Conservation (phyloP, 1,140 invertebrate genomes). For the Dufourea novaeangliae region DNA sequence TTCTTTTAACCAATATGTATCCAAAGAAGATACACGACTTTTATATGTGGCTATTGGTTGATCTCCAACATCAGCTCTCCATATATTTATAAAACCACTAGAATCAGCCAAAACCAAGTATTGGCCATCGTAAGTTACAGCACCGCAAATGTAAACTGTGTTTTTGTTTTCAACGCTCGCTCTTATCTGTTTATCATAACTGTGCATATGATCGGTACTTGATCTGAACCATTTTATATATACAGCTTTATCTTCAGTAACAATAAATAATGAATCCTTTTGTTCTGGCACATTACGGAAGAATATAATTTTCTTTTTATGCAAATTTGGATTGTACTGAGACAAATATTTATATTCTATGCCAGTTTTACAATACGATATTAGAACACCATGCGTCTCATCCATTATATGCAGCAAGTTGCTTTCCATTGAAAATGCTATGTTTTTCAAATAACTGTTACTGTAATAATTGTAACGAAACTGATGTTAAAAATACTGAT, state of each 20-base stretch:
- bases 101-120: slow-evolving; percentile 76
- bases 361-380: slow-evolving; percentile 55
- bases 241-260: slow-evolving; percentile 70
- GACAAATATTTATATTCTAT: slow-evolving; percentile 61
- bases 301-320: slow-evolving; percentile 69
- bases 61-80: slow-evolving; percentile 59
- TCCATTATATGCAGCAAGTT: slow-evolving; percentile 71
- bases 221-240: slow-evolving; percentile 69
- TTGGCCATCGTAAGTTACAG: slow-evolving; percentile 76
- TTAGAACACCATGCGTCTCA: slow-evolving; percentile 59
- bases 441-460: slow-evolving; percentile 50
- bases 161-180: slow-evolving; percentile 59
- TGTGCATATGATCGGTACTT: slow-evolving; percentile 63
- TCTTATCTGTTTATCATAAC: slow-evolving; percentile 62
- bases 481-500: not conserved
- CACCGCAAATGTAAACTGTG: slow-evolving; percentile 67
- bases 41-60: slow-evolving; percentile 71
- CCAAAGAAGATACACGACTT: slow-evolving; percentile 71
- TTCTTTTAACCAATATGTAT: slow-evolving; percentile 73
- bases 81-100: slow-evolving; percentile 72
- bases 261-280: slow-evolving; percentile 71
- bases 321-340: slow-evolving; percentile 66
- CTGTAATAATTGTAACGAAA: slow-evolving; percentile 58
- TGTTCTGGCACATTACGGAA: slow-evolving; percentile 59
- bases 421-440: slow-evolving; percentile 67